A percentile compares a stretch with the other conserved stretches of the same genome.
phyloP scores from a whole-genome alignment of 2,888 invertebrate species.

The Clepsis dumicolana region DNA sequence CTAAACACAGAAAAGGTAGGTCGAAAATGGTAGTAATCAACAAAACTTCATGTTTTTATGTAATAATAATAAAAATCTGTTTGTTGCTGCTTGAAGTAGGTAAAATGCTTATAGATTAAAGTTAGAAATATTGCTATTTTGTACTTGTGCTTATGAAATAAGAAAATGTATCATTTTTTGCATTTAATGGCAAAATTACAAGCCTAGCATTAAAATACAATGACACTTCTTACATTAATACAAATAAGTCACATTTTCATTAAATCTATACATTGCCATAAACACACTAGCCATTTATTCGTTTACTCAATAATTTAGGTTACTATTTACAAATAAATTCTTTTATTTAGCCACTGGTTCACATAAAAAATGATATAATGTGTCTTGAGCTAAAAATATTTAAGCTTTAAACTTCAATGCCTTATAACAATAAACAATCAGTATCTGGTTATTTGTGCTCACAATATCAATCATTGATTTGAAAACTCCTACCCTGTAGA shows the following conservation, averaged over 20 bases:
- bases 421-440: not conserved
- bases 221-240: slow-evolving; percentile 35
- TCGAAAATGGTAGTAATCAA: not conserved
- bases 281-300: slow-evolving; percentile 24
- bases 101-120: slow-evolving; percentile 18
- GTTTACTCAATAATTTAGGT: slow-evolving; percentile 41
- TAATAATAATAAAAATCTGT: not conserved
- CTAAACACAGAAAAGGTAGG: not conserved
- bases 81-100: slow-evolving; percentile 11
- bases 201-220: slow-evolving; percentile 36
- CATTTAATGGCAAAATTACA: slow-evolving; percentile 35
- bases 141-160: slow-evolving; percentile 42
- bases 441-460: not conserved
- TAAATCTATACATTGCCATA: slow-evolving; percentile 27
- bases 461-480: not conserved
- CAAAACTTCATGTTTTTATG: not conserved
- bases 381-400: not conserved
- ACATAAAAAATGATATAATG: slow-evolving; percentile 15
- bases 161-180: slow-evolving; percentile 13
- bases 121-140: slow-evolving; percentile 37
- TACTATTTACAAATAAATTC: slow-evolving; percentile 41
- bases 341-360: slow-evolving; percentile 21
- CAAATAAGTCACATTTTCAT: slow-evolving; percentile 40
- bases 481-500: not conserved
- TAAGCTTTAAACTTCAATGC: not conserved